Evolutionary conservation across 2,797 vertebrate species (phyloP), one percentile per base, ranked within the genome.

Genomic region (Triplophysa bombifrons): DNA sequence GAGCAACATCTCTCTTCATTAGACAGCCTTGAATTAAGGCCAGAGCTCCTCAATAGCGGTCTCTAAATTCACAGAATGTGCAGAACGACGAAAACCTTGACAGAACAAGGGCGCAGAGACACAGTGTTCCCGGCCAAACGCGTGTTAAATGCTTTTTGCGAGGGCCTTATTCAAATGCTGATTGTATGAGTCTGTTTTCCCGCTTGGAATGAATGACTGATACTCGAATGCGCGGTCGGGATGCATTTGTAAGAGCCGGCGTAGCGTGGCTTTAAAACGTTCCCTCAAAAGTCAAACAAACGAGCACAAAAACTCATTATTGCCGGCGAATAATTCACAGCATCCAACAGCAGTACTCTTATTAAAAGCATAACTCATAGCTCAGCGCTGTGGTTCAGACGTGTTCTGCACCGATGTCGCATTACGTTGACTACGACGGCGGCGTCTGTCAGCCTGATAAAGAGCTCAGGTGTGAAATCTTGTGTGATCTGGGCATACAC

Each of bases 21-120:
- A 75, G 72, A 79, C 73, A 81, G 75, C 84, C 85, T 84, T 87
- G 85, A 84, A 72, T 81, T 70, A 76, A 72, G 71, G 58, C 67
- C 77, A 50, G 46, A 81, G 76, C 10, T 72, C 48, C 50, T 25
- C 27, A 58, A 61, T 60, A n/a, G 48, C 12, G 55, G 68, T 70
- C 22, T 19, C 53, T 44, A 78, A 82, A 80, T 65, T 72, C 51
- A 66, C 30, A 80, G 69, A 82, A 85, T 69, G 74, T 60, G 30
- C 25, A 68, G 73, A 74, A 83, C 69, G 82, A 77, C 20, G 34
- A 50, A 27, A 80, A 67, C 72, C 84, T 85, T 87, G 82, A 84
- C 56, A 76, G 80, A 55, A 81, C 63, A 79, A 76, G 77, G 1
- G 34, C 4, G 58, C 56, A 44, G 76, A 56, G 51, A 58, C 41